Conservation (phyloP, 64 coral and sea anemone genomes). For the Montipora capricornis region DNA sequence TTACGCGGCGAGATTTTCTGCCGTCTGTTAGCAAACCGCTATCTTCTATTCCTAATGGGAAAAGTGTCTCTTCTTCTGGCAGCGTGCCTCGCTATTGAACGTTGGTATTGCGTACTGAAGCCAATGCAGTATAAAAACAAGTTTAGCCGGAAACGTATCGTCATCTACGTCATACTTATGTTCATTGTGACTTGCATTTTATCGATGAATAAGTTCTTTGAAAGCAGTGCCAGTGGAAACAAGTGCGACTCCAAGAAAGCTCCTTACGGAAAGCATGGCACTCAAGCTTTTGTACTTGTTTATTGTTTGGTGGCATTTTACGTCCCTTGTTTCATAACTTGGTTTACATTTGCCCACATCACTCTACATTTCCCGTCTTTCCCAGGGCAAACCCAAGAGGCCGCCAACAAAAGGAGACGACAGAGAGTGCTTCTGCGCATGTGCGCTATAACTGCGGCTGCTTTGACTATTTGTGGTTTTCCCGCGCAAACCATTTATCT, state of each 20-base stretch:
- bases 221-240: neutral
- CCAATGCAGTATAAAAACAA: conserved; percentile 41
- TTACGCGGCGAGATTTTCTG: conserved; percentile 61
- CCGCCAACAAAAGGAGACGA: conserved; percentile 17
- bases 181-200: conserved; percentile 37
- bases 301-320: conserved; percentile 22
- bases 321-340: conserved; percentile 52
- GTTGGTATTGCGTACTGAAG: conserved; percentile 49
- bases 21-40: conserved; percentile 31
- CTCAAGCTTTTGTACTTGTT: neutral
- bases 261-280: neutral
- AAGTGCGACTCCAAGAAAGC: neutral
- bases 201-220: conserved; percentile 54
- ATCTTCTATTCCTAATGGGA: conserved; percentile 56
- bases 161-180: conserved; percentile 13
- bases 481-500: conserved; percentile 27
- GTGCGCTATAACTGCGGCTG: conserved; percentile 26
- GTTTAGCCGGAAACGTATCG: conserved; percentile 26
- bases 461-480: conserved; percentile 34
- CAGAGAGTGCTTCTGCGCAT: conserved; percentile 27
- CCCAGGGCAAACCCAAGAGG: neutral
- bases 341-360: conserved; percentile 68
- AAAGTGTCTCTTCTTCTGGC: conserved; percentile 58
- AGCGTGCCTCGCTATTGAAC: conserved; percentile 63
- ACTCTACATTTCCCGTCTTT: neutral